These are phyloP conservation scores for Stenchaetothrips biformis DNA, from an alignment of 2,888 invertebrate genomes.

Conservation along the genomic window DNA sequence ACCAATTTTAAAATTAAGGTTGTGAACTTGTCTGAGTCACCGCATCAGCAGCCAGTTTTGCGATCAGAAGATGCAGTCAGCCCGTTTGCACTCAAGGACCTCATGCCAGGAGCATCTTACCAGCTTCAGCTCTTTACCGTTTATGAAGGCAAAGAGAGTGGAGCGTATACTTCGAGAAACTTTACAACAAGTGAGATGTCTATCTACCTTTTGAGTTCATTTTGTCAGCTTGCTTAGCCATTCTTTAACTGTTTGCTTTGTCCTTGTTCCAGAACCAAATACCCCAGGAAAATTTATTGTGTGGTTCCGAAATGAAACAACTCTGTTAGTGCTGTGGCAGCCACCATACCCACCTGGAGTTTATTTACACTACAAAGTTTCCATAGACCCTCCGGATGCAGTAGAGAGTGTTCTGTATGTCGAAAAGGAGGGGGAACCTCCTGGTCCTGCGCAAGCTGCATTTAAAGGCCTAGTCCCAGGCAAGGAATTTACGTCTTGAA, in stretches of 20 bases:
- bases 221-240: background rate
- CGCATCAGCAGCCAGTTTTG: constrained; percentile 37
- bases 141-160: constrained; percentile 85
- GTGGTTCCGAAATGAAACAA: constrained; percentile 94
- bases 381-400: constrained; percentile 85
- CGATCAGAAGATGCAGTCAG: constrained; percentile 58
- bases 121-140: constrained; percentile 87
- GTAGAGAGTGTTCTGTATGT: constrained; percentile 85
- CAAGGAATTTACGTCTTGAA: constrained; percentile 38
- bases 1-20: constrained; percentile 73
- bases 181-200: constrained; percentile 82
- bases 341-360: constrained; percentile 92
- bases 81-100: constrained; percentile 70
- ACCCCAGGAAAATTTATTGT: constrained; percentile 94
- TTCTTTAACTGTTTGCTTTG: background rate
- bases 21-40: constrained; percentile 52
- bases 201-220: background rate
- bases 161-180: constrained; percentile 83
- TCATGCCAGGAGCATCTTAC: constrained; percentile 86
- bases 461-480: constrained; percentile 88
- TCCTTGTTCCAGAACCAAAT: constrained; percentile 69
- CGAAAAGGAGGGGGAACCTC: constrained; percentile 90
- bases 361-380: constrained; percentile 88
- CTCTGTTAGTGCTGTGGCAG: constrained; percentile 88
- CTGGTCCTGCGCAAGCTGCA: constrained; percentile 91